These are phyloP conservation scores for Macrochelys suwanniensis DNA, from an alignment of 2,797 vertebrate species.

Conservation along the genomic window DNA sequence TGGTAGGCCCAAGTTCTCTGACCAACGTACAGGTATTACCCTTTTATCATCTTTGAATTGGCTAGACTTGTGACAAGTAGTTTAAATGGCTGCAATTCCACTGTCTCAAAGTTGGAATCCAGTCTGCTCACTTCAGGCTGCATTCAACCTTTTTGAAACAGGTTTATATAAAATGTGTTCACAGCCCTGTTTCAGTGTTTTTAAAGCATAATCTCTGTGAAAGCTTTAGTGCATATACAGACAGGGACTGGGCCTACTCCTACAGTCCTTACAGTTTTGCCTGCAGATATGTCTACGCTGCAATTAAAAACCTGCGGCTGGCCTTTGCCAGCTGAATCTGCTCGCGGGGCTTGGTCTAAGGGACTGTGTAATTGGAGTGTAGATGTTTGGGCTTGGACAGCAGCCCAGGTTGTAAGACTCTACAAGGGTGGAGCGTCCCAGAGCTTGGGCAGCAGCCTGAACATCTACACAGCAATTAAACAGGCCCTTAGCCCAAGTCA, in stretches of 20 bases:
- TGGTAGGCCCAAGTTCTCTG: neutral
- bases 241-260: neutral
- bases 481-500: too few relatives aligned
- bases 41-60: neutral
- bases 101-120: neutral
- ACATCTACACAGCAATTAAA: too few relatives aligned
- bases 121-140: neutral
- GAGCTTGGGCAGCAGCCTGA: too few relatives aligned
- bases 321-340: too few relatives aligned
- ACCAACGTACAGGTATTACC: neutral
- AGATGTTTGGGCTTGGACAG: too few relatives aligned
- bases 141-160: neutral
- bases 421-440: too few relatives aligned
- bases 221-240: fast-evolving
- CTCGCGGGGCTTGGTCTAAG: too few relatives aligned
- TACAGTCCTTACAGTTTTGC: neutral
- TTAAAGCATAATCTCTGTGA: neutral
- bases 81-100: neutral
- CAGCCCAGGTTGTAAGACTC: too few relatives aligned
- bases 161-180: neutral
- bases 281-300: too few relatives aligned
- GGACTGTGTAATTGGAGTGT: too few relatives aligned
- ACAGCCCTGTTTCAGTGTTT: neutral
- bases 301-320: too few relatives aligned
- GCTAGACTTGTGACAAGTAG: neutral